A percentile compares a stretch with the other conserved stretches of the same genome.
These are phyloP conservation scores for Carapus acus DNA, from an alignment of 2,797 vertebrate species.

Conservation along the genomic window DNA sequence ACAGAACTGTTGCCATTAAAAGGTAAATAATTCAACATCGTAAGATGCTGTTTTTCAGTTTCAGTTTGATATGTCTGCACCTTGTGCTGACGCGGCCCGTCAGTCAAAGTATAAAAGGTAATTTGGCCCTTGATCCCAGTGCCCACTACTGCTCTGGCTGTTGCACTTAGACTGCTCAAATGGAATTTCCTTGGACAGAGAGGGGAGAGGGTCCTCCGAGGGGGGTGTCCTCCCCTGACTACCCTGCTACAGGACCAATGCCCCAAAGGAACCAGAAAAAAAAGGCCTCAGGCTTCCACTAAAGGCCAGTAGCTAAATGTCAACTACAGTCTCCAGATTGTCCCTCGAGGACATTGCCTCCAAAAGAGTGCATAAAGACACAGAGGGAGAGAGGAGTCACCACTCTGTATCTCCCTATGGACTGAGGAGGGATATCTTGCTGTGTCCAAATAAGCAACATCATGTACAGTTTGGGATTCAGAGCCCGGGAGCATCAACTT, in stretches of 20 bases:
- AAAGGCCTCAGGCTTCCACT: slow-evolving; percentile 20
- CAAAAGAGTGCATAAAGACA: slow-evolving; percentile 28
- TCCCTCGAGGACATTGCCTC: slow-evolving; percentile 28
- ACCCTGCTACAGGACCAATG: neutral
- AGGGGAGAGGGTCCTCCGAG: no score
- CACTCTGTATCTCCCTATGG: slow-evolving; percentile 20
- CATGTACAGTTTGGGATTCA: slow-evolving; percentile 41
- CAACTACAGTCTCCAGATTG: slow-evolving; percentile 30
- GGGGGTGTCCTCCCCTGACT: no score
- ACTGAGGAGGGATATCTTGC: slow-evolving; percentile 29
- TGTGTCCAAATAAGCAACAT: slow-evolving; percentile 45
- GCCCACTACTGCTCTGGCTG: no score
- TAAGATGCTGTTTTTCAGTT: no score
- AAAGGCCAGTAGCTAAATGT: slow-evolving; percentile 40
- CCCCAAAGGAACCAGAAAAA: slow-evolving; percentile 14
- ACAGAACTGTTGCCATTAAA: no score
- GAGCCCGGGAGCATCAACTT: slow-evolving; percentile 36
- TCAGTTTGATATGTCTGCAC: no score
- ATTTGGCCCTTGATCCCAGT: no score
- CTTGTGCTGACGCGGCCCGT: no score
- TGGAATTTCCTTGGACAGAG: no score
- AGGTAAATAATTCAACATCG: no score
- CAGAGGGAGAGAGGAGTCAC: slow-evolving; percentile 19
- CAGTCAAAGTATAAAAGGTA: no score
- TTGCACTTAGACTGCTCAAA: no score